Conservation (phyloP, 2,888 invertebrate genomes). For the Mesochorus sp. region DNA sequence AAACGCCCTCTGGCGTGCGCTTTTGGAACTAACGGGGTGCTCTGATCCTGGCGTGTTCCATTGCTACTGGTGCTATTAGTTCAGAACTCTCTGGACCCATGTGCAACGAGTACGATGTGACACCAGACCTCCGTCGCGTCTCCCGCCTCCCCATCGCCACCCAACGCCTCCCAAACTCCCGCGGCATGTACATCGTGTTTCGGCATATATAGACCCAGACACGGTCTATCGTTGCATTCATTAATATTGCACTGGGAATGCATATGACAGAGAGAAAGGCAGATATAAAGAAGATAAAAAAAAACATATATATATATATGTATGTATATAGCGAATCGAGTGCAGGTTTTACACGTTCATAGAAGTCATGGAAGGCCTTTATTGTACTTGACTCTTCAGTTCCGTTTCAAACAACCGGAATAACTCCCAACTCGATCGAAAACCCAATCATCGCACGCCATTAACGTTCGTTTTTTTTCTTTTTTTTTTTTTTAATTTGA, state of each 20-base stretch:
- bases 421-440: neutral
- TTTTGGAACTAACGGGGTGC: conserved; percentile 5
- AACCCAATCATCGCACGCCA: neutral
- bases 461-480: neutral
- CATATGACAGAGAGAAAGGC: conserved; percentile 24
- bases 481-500: neutral
- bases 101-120: conserved; percentile 28
- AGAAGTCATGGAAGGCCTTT: conserved; percentile 19
- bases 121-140: neutral
- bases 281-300: neutral
- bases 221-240: conserved; percentile 14
- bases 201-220: neutral
- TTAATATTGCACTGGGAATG: conserved; percentile 7
- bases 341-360: conserved; percentile 15
- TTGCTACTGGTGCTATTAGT: conserved; percentile 47
- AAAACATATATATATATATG: conserved; percentile 3
- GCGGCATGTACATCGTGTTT: neutral
- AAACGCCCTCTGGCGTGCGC: conserved; percentile 8
- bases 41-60: conserved; percentile 26
- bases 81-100: conserved; percentile 13
- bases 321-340: too few relatives aligned
- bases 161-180: neutral
- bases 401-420: neutral
- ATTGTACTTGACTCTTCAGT: neutral
- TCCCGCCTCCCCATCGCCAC: too few relatives aligned